Percentiles rank a stretch among this genome's conserved stretches.
These are phyloP conservation scores for Pimephales promelas DNA, from an alignment of 2,113 vertebrate genomes.

Conservation along the genomic window DNA sequence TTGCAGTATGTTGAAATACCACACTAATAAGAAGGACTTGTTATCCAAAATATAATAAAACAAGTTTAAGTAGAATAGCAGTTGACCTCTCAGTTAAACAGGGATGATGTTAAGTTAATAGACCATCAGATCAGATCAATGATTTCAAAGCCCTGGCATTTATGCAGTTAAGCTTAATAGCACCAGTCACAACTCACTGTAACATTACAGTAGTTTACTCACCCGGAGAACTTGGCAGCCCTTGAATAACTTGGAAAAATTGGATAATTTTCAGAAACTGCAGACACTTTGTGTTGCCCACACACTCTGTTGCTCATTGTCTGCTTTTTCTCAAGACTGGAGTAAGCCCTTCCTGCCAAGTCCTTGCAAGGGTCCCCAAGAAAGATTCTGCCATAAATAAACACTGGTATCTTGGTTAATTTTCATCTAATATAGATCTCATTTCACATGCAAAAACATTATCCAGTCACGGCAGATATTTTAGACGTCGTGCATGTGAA, in stretches of 20 bases:
- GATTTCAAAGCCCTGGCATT: neutral
- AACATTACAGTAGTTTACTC: constrained; percentile 7
- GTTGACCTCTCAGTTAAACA: neutral
- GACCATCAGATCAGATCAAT: too few relatives aligned
- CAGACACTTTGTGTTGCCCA: constrained; percentile 25
- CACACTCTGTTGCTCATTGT: constrained; percentile 42
- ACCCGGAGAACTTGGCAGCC: constrained; percentile 22
- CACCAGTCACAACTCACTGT: neutral
- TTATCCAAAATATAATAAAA: neutral
- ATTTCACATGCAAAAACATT: neutral
- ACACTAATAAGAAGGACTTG: neutral
- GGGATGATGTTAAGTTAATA: neutral
- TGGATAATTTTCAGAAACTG: constrained; percentile 14
- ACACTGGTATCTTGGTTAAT: neutral
- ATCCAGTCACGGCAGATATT: neutral
- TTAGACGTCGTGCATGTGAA: neutral
- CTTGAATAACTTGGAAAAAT: constrained; percentile 23
- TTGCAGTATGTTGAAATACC: neutral
- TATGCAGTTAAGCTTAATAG: neutral
- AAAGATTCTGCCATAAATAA: constrained; percentile 17
- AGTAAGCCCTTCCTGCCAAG: constrained; percentile 23
- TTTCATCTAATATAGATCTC: neutral
- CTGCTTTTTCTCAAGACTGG: neutral
- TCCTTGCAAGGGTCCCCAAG: constrained; percentile 6
- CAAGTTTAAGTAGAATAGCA: neutral